Evolutionary conservation across 2,888 invertebrate genomes (phyloP), one percentile per base, ranked within the genome.

Genomic region (Melanotus villosus): DNA sequence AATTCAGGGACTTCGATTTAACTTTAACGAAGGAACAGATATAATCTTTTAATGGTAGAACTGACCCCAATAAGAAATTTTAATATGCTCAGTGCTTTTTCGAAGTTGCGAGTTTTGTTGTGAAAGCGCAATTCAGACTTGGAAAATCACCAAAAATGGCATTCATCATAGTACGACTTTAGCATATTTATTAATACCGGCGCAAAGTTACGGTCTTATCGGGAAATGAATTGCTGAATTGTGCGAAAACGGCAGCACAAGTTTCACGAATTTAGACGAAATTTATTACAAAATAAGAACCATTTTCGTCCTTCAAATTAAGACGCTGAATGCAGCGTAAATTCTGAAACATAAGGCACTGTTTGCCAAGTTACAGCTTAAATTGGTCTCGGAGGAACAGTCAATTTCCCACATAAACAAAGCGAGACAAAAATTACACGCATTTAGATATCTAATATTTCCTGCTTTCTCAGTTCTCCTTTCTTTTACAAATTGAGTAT

Each of bases 251-350:
- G 30, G 10, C 32, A n/a, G 47, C 34, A 23, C 14, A 62, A 32
- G 32, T 50, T 62, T 50, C 14, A 18, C 32, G 36, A 62, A 52
- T 50, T 62, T 36, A 14, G 62, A 21, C 23, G 21, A 21, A 62
- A 64, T 56, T 54, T 64, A 64, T 64, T 56, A 43, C 54, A 32
- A 64, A 54, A 64, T 64, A 64, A 64, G 56, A 56, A 12, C 64
- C 52, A 64, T 64, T 64, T 64, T 64, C 64, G 52, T 64, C 56
- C 30, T 64, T 64, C 64, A 64, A 64, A 56, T 56, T 64, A 56
- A 64, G 64, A 52, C 56, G 36, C 41, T 52, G 64, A 54, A 56
- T 54, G 54, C 52, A 64, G 54, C 54, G 64, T 64, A 64, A 64
- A 64, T 64, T 54, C 52, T 43, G 54, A 43, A 63, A 32, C 54